Percentiles rank a stretch among this genome's conserved stretches.
Evolutionary conservation across 2,113 vertebrate species (phyloP).

Genomic region (Sciurus niger): DNA sequence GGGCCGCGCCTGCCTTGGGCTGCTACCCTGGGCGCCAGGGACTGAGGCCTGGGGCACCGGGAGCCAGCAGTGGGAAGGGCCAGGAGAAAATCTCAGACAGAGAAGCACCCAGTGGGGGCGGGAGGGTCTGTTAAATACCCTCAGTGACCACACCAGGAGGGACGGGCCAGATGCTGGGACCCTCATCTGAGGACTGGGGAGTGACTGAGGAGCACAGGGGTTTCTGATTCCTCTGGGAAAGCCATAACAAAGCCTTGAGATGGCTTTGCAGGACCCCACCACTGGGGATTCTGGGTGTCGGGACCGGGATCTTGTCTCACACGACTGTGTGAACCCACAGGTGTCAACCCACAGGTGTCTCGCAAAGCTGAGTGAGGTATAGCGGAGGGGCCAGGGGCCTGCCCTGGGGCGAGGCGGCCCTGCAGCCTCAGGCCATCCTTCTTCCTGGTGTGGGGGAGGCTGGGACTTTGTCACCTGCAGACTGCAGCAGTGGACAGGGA

Average conservation of each 20-base stretch:
- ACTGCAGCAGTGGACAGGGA: not conserved
- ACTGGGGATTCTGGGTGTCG: rapidly evolving
- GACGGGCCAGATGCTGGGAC: too few relatives aligned
- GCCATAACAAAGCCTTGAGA: not conserved
- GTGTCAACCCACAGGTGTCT: not conserved
- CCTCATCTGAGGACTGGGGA: not conserved
- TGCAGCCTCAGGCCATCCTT: not conserved
- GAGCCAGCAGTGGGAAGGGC: not conserved
- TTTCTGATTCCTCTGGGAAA: not conserved
- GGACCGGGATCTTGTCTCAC: not conserved
- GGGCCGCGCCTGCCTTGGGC: not conserved
- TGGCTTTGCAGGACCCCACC: not conserved
- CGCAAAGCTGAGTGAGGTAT: not conserved
- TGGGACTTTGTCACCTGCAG: not conserved
- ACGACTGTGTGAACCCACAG: too few relatives aligned
- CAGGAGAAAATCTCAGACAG: not conserved
- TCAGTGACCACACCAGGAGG: too few relatives aligned
- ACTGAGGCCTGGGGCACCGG: not conserved
- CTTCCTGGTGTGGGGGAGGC: too few relatives aligned
- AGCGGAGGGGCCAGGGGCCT: not conserved
- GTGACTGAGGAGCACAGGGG: not conserved
- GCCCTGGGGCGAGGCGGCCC: not conserved
- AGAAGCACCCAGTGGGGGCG: not conserved
- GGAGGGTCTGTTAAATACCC: not conserved
- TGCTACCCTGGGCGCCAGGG: not conserved